A percentile compares a stretch with the other conserved stretches of the same genome.
Conservation (phyloP, 2,113 vertebrate species). For the Heterocephalus glaber region DNA sequence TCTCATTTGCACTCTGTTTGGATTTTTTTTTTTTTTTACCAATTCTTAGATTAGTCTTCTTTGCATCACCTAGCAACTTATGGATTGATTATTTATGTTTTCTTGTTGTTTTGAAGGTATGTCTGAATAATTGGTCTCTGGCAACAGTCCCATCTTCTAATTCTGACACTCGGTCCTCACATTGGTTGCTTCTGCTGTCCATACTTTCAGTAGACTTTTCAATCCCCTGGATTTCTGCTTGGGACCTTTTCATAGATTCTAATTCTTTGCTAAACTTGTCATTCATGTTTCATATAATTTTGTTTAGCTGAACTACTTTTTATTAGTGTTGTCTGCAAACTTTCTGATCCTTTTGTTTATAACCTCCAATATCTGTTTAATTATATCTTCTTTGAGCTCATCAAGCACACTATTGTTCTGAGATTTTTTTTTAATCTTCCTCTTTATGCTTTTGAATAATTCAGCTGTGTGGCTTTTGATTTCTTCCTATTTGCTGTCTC, state of each 20-base stretch:
- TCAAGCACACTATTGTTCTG: background rate
- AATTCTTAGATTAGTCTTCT: background rate
- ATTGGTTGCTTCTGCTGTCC: background rate
- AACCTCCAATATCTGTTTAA: background rate
- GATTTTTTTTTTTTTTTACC: background rate
- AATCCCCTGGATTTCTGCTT: background rate
- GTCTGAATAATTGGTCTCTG: background rate
- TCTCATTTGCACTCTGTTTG: background rate
- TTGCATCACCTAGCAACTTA: background rate
- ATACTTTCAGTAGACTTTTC: background rate
- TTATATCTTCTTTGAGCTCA: background rate
- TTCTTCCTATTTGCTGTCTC: background rate
- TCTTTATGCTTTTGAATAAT: background rate
- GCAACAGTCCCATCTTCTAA: background rate
- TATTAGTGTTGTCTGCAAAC: background rate
- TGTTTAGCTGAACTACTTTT: background rate
- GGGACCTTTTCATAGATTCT: background rate
- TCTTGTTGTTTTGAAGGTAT: background rate
- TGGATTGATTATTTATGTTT: background rate
- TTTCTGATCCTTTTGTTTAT: background rate
- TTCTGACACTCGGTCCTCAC: background rate
- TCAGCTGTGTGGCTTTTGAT: background rate
- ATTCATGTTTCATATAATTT: background rate
- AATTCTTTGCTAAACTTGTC: background rate
- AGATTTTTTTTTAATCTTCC: background rate